phyloP scores from a whole-genome alignment of 2,888 invertebrate species.

The Eurois occulta region DNA sequence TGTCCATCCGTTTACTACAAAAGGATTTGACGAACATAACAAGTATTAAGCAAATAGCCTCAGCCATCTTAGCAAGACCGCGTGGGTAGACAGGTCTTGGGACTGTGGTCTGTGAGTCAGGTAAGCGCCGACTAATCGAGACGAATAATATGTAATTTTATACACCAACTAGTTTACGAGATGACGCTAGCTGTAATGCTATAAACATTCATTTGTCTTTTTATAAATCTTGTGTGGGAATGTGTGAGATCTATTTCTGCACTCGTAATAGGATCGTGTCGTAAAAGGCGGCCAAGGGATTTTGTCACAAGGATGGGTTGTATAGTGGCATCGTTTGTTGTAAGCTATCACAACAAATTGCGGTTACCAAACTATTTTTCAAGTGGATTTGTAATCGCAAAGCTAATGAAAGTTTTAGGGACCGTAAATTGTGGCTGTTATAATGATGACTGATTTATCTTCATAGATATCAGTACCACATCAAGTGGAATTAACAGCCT shows the following conservation, averaged over 20 bases:
- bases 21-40: conserved; percentile 70
- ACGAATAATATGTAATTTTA: conserved; percentile 66
- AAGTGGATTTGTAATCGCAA: neutral
- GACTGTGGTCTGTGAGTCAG: conserved; percentile 66
- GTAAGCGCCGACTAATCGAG: conserved; percentile 58
- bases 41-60: conserved; percentile 70
- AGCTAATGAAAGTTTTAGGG: neutral
- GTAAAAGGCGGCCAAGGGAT: conserved; percentile 42
- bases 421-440: neutral
- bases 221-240: conserved; percentile 62
- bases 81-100: conserved; percentile 79
- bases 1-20: conserved; percentile 42
- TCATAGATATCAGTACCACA: neutral
- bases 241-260: conserved; percentile 50
- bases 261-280: conserved; percentile 40
- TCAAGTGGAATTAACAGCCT: neutral
- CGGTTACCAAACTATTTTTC: conserved; percentile 2
- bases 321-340: conserved; percentile 10
- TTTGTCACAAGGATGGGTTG: conserved; percentile 17
- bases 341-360: conserved; percentile 32
- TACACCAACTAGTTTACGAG: conserved; percentile 58
- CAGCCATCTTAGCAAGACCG: conserved; percentile 56
- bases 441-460: neutral
- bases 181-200: conserved; percentile 38
- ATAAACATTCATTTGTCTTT: conserved; percentile 61